A percentile compares a stretch with the other conserved stretches of the same genome.
These are phyloP conservation scores for Chymomyza amoena DNA, from an alignment of 2,888 invertebrate species.

Conservation along the genomic window DNA sequence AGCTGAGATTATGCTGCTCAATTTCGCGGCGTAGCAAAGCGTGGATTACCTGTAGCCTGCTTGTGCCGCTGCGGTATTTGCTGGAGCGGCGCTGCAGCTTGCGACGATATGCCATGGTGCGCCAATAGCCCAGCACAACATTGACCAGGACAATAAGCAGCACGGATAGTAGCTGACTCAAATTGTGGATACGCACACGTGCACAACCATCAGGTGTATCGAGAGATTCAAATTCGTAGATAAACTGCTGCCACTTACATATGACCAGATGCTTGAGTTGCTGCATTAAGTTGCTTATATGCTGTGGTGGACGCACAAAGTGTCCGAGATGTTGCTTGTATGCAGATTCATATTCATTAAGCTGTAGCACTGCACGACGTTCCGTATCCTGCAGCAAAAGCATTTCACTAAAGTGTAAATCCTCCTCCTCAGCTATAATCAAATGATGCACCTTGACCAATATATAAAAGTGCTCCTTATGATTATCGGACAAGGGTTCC, in stretches of 20 bases:
- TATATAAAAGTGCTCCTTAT: slow-evolving; percentile 81
- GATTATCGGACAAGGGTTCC: neutral
- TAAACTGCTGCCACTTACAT: slow-evolving; percentile 89
- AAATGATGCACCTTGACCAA: slow-evolving; percentile 88
- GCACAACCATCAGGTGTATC: slow-evolving; percentile 82
- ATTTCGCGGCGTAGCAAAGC: slow-evolving; percentile 77
- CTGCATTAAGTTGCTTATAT: slow-evolving; percentile 84
- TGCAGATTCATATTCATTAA: slow-evolving; percentile 37
- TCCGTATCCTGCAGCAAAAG: slow-evolving; percentile 81
- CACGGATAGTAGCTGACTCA: slow-evolving; percentile 81
- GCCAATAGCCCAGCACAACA: slow-evolving; percentile 82
- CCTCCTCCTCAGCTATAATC: slow-evolving; percentile 84
- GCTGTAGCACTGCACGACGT: slow-evolving; percentile 48
- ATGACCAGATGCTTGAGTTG: slow-evolving; percentile 85
- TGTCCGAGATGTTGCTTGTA: slow-evolving; percentile 79
- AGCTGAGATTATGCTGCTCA: slow-evolving; percentile 70
- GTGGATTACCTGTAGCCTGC: slow-evolving; percentile 48
- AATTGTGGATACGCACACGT: slow-evolving; percentile 50
- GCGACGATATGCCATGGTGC: slow-evolving; percentile 60
- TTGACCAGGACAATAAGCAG: slow-evolving; percentile 83
- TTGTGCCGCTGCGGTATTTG: slow-evolving; percentile 38
- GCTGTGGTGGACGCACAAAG: slow-evolving; percentile 82
- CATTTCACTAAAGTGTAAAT: slow-evolving; percentile 87
- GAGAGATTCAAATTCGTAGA: slow-evolving; percentile 87
- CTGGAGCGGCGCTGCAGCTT: slow-evolving; percentile 49